Base-by-base conservation (phyloP, 2,888 invertebrate species). In the Mythimna albipuncta region DNA sequence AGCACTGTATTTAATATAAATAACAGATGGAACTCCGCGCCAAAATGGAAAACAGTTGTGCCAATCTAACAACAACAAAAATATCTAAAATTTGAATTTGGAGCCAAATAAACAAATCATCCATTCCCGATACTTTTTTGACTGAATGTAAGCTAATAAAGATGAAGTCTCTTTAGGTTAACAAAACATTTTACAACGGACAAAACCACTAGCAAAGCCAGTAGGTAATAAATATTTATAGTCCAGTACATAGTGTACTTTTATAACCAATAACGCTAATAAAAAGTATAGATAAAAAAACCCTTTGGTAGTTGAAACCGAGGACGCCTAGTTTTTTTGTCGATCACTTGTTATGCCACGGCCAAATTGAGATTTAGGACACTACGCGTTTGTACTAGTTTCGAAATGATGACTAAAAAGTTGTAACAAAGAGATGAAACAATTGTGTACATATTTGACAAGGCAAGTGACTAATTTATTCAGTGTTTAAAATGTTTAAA, bases 311-410 rank as follows among this genome's bases (percentile, higher is more conserved):
- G 65, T 77, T 44, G 57, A 4, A 38, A 71, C 57, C 91, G 89
- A 92, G 92, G 92, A 89, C 92, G 81, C 55, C 89, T 47, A 63
- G 89, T 90, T 88, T 89, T 26, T 91, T 87, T 78, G 63, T 64
- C 41, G 72, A 78, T 72, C 71, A 64, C 55, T 82, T 67, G 79
- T 80, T 77, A 83, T 87, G 90, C 85, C 85, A 87, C 89, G 86
- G 88, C 86, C 80, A 87, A 82, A 68, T 85, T 81, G 75, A 72
- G 76, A 88, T 88, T 85, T 84, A 74, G 88, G 87, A 64, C 86
- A 64, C 13, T 63, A 54, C 63, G 65, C 59, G 62, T 70, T 75
- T 69, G 69, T 13, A 67, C 84, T 67, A 70, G 63, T 85, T 86
- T 67, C 77, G 68, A 68, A 71, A 79, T 77, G 35, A 7, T 57